Base-by-base conservation (phyloP, 2,113 vertebrate genomes). In the Chauna torquata region DNA sequence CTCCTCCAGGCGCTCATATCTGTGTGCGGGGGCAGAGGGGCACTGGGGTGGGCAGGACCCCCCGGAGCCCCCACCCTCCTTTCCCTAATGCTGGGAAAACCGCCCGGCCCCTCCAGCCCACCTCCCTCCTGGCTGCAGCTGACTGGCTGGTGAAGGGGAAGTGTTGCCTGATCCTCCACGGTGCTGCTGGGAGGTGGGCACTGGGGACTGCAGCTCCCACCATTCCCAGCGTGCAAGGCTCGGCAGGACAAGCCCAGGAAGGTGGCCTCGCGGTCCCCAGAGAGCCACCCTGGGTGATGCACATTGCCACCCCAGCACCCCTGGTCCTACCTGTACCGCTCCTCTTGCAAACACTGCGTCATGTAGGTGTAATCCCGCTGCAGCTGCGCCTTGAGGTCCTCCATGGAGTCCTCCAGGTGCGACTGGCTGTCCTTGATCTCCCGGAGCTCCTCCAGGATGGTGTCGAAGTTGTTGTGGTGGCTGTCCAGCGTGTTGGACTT, bases 291-390 rank as follows among this genome's bases (percentile, higher is more conserved):
- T 1, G 2, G 24, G 59, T 16, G 84, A 5, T 9, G 8, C 2
- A 3, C 14, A 16, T 13, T 50, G 76, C 22, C 49, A 24, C n/a
- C 34, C 50, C 1, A 2, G 6, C 18, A 7, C 50, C 32, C n/a
- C n/a, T 4, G 1, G 7, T 61, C 96, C 76, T 70, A 99, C 99
- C 99, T 99, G 98, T 99, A 99, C 71, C 98, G 98, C 94, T 99
- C 99, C 93, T 99, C 99, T 79, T 99, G 99, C 97, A 99, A 96
- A 96, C 99, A 99, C 98, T 99, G 99, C 0, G 99, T 99, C 99
- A 99, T 99, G 98, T 99, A 99, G 93, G 98, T 98, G 97, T 99
- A 99, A 97, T 99, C 99, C 42, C 99, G 97, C 97, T 99, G 99
- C 89, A 99, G 98, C 96, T 99, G 99, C 0, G 98, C 98, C 97